A percentile compares a stretch with the other conserved stretches of the same genome.
These are phyloP conservation scores for Saturnia pavonia DNA, from an alignment of 2,888 invertebrate genomes.

Conservation along the genomic window DNA sequence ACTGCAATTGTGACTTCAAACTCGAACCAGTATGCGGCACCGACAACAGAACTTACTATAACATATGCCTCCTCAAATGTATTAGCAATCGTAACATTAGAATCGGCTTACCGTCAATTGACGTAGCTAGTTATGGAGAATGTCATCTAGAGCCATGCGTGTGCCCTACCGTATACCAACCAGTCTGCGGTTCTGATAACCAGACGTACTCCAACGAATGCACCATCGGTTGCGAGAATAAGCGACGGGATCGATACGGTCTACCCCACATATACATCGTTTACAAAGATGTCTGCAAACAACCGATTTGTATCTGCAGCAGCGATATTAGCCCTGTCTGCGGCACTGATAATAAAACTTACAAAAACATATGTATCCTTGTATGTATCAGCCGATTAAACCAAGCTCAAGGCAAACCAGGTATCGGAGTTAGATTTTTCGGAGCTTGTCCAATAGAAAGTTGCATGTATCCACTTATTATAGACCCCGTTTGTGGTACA, in stretches of 20 bases:
- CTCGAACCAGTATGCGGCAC: conserved; percentile 69
- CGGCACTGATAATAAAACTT: conserved; percentile 45
- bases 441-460: conserved; percentile 37
- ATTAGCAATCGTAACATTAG: conserved; percentile 27
- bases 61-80: conserved; percentile 47
- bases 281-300: conserved; percentile 29
- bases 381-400: conserved; percentile 36
- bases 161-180: conserved; percentile 29
- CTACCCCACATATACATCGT: conserved; percentile 18
- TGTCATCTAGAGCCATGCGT: conserved; percentile 25
- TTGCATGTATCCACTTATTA: conserved; percentile 20
- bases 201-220: conserved; percentile 85
- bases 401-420: conserved; percentile 24
- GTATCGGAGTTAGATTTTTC: conserved; percentile 26
- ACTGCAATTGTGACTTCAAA: conserved; percentile 23
- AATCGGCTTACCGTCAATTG: background rate
- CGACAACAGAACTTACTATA: conserved; percentile 85
- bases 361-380: conserved; percentile 45
- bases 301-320: conserved; percentile 30
- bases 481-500: conserved; percentile 39
- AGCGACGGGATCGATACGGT: conserved; percentile 20
- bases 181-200: conserved; percentile 82
- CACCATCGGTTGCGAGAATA: conserved; percentile 76
- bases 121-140: background rate
- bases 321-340: conserved; percentile 41